Evolutionary conservation across 1,140 invertebrate genomes (phyloP).

Genomic region (Magallana angulata): DNA sequence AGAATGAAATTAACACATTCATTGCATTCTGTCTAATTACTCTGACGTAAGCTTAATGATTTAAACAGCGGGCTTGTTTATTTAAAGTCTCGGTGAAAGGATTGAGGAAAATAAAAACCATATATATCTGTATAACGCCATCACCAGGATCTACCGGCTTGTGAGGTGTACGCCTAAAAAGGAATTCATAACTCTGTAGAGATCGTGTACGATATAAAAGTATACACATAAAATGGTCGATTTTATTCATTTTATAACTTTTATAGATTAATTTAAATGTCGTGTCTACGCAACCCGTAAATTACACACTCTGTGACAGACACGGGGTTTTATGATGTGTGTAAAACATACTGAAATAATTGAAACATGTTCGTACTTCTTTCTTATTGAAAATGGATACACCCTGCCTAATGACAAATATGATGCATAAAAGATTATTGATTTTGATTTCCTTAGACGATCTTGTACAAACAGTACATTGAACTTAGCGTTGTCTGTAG

Average conservation of each 20-base stretch:
- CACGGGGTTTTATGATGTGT: background rate
- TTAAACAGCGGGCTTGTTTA: background rate
- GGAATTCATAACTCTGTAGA: no score
- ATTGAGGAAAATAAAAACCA: background rate
- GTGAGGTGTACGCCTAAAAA: no score
- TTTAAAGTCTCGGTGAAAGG: background rate
- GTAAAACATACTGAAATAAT: background rate
- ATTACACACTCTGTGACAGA: background rate
- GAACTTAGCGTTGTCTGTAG: background rate
- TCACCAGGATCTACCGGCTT: no score
- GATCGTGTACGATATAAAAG: no score
- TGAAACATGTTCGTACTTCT: background rate
- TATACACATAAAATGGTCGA: background rate
- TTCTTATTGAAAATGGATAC: background rate
- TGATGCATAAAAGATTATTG: background rate
- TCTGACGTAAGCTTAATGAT: background rate
- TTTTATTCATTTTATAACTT: background rate
- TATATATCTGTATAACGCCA: background rate
- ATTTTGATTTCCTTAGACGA: background rate
- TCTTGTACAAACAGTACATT: conserved; percentile 5
- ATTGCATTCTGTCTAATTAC: background rate
- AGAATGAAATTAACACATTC: background rate
- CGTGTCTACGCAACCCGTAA: background rate
- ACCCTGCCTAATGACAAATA: background rate
- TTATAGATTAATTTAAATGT: background rate